Evolutionary conservation across 2,113 vertebrate genomes (phyloP), one percentile per base, ranked within the genome.

Genomic region (Verasper variegatus): DNA sequence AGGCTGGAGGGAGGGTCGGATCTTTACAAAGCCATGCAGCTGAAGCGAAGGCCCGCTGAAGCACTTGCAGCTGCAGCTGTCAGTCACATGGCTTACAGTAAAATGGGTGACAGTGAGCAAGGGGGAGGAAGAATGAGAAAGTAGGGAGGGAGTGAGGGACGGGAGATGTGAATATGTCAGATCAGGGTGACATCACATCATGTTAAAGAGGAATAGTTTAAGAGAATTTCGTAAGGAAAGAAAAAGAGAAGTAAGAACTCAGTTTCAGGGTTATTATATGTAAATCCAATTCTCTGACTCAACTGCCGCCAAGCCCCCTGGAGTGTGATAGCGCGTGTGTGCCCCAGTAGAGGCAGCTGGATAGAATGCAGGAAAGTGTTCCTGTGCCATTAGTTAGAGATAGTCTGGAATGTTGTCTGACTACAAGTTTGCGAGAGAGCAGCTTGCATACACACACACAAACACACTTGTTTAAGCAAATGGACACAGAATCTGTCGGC

Each of bases 1-100:
- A 83, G 72, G 80, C 80, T 45, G 68, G 78, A 84, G 90, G 86
- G 90, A 88, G 90, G 90, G 90, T 89, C 57, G 49, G 88, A 88
- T 91, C 92, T 92, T 93, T 93, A 88, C 90, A 89, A 93, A 93
- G 87, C 90, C 70, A 91, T 83, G 83, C 93, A 93, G 94, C 94
- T 93, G 94, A 94, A 93, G 86, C 68, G 89, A 93, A 89, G 87
- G 88, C 89, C 74, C 31, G 74, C 80, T 55, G 86, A 88, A 91
- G 73, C 76, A 78, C 83, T 86, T 65, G 54, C 94, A 95, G 94
- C 93, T 94, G 94, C 81, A 78, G 89, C 91, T 91, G 93, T 94
- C 95, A 90, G 74, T 95, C 93, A 94, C 82, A 83, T 54, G 79
- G 89, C 82, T 92, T 91, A 94, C 91, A 88, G 91, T 91, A 92